Base-by-base conservation (phyloP, 2,888 invertebrate genomes). In the Alsophila aescularia region DNA sequence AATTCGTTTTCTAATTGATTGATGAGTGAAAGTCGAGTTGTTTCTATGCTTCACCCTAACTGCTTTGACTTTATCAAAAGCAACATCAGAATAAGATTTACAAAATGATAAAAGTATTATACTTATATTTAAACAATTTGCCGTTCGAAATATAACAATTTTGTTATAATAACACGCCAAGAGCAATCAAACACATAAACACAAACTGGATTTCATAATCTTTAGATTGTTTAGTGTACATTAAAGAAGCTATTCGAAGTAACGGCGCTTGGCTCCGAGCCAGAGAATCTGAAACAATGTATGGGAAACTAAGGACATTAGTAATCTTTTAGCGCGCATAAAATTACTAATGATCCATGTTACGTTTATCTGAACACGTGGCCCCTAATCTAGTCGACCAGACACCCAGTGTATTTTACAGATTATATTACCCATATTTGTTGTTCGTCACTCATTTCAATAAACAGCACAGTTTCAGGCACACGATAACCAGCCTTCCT, bases 311-410 rank as follows among this genome's bases (percentile, higher is more conserved):
- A 47, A 44, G 27, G 48, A 40, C 51, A 53, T 39, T 24, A 49
- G 34, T 48, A 43, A 62, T 24, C 9, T 50, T 48, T 57, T 58
- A 60, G 40, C 45, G 58, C 51, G 39, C 55, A 52, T 59, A 54
- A 49, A 49, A 31, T 58, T 16, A 39, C 35, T 34, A 54, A 52
- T 57, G 58, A 58, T 47, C 47, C 51, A 52, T 58, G 52, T 50
- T n/a, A 21, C 40, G 49, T 50, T 58, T 52, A 61, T 61, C 58
- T 32, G 43, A 45, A 47, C 63, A 60, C 54, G 60, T 63, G 58
- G 60, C 63, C 42, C 24, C 37, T 32, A 40, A 48, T 43, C 41
- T 29, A 41, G 51, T 41, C 62, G 49, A 54, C 32, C 59, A 59
- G 55, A 57, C 57, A 50, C 49, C 44, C 10, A n/a, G 8, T 36